These are phyloP conservation scores for Mustelus asterias DNA, from an alignment of 2,113 vertebrate species.

Conservation along the genomic window DNA sequence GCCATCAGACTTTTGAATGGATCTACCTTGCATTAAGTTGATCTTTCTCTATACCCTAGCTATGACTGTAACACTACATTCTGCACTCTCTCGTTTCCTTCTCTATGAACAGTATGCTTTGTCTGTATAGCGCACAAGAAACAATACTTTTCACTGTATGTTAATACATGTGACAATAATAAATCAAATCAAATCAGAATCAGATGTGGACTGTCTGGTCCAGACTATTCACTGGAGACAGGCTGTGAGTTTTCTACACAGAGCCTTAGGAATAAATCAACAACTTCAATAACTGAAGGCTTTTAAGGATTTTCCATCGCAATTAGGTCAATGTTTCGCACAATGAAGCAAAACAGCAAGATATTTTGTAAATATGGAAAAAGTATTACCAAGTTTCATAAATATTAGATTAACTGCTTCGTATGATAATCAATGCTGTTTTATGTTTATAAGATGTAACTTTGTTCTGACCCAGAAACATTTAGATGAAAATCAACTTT, in stretches of 20 bases:
- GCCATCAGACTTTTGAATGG: no score
- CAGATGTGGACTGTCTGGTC: neutral
- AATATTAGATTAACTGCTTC: slow-evolving; percentile 8
- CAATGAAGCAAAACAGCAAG: neutral
- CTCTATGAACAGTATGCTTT: no score
- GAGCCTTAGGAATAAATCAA: neutral
- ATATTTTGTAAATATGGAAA: neutral
- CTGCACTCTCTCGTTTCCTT: no score
- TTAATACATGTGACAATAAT: no score
- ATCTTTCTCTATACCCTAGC: no score
- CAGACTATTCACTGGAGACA: neutral
- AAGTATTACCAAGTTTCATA: neutral
- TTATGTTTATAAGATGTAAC: slow-evolving; percentile 21
- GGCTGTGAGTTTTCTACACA: neutral
- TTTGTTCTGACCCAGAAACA: neutral
- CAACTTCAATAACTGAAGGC: neutral
- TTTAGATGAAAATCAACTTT: neutral
- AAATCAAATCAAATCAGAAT: no score
- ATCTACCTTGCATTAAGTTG: no score
- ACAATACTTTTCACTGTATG: no score
- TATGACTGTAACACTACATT: no score
- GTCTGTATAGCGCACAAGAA: no score
- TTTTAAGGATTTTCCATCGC: neutral
- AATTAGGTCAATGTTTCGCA: neutral
- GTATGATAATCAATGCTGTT: neutral